phyloP scores from a whole-genome alignment of 1,140 invertebrate genomes.

The Diabrotica virgifera region DNA sequence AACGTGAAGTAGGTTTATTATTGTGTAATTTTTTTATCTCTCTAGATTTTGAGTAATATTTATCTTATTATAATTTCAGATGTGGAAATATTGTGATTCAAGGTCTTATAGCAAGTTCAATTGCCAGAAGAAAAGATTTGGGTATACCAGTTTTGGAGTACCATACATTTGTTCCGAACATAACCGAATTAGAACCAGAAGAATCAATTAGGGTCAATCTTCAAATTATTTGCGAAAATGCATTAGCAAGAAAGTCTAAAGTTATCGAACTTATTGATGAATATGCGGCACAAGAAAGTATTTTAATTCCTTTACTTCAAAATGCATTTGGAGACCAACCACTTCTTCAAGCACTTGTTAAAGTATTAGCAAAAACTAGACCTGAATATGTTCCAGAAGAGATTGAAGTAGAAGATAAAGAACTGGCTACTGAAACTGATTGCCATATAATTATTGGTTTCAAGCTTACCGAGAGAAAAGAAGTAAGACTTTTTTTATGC shows the following conservation, averaged over 20 bases:
- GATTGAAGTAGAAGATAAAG: slow-evolving; percentile 61
- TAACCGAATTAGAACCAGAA: slow-evolving; percentile 42
- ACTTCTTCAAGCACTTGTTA: slow-evolving; percentile 59
- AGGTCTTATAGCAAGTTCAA: slow-evolving; percentile 75
- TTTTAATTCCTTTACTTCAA: slow-evolving; percentile 55
- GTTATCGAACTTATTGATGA: slow-evolving; percentile 65
- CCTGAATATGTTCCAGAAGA: slow-evolving; percentile 51
- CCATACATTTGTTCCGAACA: slow-evolving; percentile 74
- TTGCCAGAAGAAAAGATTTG: slow-evolving; percentile 63
- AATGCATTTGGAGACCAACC: slow-evolving; percentile 58
- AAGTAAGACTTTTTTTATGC: slow-evolving; percentile 17
- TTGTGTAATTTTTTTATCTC: too few relatives aligned
- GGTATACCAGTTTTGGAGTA: slow-evolving; percentile 69
- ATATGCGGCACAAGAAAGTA: slow-evolving; percentile 48
- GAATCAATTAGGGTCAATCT: slow-evolving; percentile 55
- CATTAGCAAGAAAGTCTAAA: slow-evolving; percentile 64
- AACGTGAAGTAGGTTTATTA: too few relatives aligned
- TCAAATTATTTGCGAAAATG: slow-evolving; percentile 79
- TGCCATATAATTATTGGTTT: slow-evolving; percentile 56
- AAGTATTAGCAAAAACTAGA: slow-evolving; percentile 42
- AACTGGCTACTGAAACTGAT: slow-evolving; percentile 56
- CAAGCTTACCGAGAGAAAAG: slow-evolving; percentile 44
- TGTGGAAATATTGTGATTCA: slow-evolving; percentile 81
- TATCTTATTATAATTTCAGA: slow-evolving; percentile 47
- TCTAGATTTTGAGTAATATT: not conserved